Evolutionary conservation across 2,113 vertebrate genomes (phyloP), one percentile per base, ranked within the genome.

Genomic region (Pteronura brasiliensis): DNA sequence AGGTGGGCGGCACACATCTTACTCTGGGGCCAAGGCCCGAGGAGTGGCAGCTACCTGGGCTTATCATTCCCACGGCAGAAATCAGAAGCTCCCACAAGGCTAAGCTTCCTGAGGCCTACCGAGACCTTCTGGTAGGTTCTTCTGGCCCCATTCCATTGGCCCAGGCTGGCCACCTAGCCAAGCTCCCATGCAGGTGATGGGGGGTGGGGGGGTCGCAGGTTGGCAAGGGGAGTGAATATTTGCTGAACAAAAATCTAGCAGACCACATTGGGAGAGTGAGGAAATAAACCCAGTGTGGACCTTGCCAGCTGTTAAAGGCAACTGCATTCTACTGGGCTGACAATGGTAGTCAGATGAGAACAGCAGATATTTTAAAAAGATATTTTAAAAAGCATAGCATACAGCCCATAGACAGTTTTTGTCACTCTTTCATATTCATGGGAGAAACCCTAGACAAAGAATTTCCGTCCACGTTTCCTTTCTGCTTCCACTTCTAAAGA

Each of bases 401-500:
- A 82, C 47, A 47, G 14, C 34, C 87, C 88, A 86, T 18, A 97
- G 9, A 36, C 21, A 34, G n/a, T 89, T 97, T 97, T 97, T 88
- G 67, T 71, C 57, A 84, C 93, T 52, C 39, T 97, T 93, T 34
- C 83, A 87, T 86, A 23, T 96, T 55, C 93, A 36, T 89, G 76
- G 95, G 94, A 97, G 91, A 88, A 72, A 6, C 11, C 9, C 84
- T 36, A 63, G 97, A 94, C 52, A 95, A 97, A 96, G 49, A 96
- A 10, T 85, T 91, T 98, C 10, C 7, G 5, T 95, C 83, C 25
- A 69, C 9, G 83, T 95, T 98, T 98, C 95, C 95, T 90, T 95
- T 98, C 76, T 88, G 34, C 10, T 91, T 98, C 67, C 86, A 86
- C 57, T 94, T 98, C 88, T 96, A 97, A 82, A 42, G 49, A 79